These are phyloP conservation scores for Vimba vimba DNA, from an alignment of 2,113 vertebrate species.

Conservation along the genomic window DNA sequence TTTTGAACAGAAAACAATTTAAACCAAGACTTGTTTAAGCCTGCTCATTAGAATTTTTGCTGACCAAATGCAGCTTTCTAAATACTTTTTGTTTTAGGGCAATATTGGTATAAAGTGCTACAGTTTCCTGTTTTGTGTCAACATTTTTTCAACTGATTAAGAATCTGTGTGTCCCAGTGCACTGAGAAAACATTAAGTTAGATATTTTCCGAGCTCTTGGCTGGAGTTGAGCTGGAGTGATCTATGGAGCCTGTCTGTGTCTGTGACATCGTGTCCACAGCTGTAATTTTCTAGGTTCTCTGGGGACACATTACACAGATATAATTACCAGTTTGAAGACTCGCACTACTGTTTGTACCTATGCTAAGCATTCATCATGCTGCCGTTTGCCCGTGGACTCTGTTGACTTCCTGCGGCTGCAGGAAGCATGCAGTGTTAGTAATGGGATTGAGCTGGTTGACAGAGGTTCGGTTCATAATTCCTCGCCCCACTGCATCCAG, in stretches of 20 bases:
- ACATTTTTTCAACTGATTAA: slow-evolving; percentile 3
- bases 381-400: background rate
- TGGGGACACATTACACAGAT: slow-evolving; percentile 61
- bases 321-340: slow-evolving; percentile 68
- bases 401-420: background rate
- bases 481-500: background rate
- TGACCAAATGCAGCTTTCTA: background rate
- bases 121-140: background rate
- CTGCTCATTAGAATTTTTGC: background rate
- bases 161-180: background rate
- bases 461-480: slow-evolving; percentile 25
- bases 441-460: slow-evolving; percentile 8
- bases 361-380: slow-evolving; percentile 62
- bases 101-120: background rate
- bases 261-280: slow-evolving; percentile 59
- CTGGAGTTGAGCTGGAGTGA: slow-evolving; percentile 35
- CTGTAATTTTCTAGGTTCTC: slow-evolving; percentile 61
- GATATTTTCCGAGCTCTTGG: background rate
- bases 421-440: slow-evolving; percentile 19
- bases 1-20: background rate
- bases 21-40: background rate
- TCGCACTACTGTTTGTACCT: slow-evolving; percentile 51
- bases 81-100: background rate
- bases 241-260: slow-evolving; percentile 61
- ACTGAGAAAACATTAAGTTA: slow-evolving; percentile 13